Evolutionary conservation across 1,140 invertebrate species (phyloP), one percentile per base, ranked within the genome.

Genomic region (Daktulosphaira vitifoliae): DNA sequence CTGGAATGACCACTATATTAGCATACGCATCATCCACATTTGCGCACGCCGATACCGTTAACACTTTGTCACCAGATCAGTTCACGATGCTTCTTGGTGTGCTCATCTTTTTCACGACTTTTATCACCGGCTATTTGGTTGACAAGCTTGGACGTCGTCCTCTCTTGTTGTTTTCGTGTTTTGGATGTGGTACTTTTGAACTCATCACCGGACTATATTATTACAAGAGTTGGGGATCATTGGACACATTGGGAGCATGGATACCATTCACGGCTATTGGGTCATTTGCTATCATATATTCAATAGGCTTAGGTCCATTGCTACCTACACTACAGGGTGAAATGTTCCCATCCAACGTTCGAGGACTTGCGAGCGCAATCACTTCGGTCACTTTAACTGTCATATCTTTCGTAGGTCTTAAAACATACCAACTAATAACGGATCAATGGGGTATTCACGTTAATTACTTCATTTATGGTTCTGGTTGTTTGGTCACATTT

Each of bases 401-500:
- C 6, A 70, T 72, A 26, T 75, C 71, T 6, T 73, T 74, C 23
- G 64, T 72, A 6, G 53, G 72, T 18, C 73, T 78, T 0, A 75
- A 77, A 52, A 70, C 75, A 62, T 80, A 77, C 70, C 76, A 78
- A 72, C 75, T 78, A 70, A 44, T 72, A 39, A 69, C 65, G 20
- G 72, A 76, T n/a, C 46, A 70, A 1, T 76, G 82, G 25, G 81
- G 81, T 11, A 75, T 77, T 25, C 74, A 78, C 49, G 75, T 76
- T 29, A 78, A 80, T 3, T 84, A 84, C 11, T 93, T 93, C 73
- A 78, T 84, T 0, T 74, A 81, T 8, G 79, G 84, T 69, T 86
- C 84, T 23, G 69, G 83, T 0, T 46, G 83, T 2, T 80, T 84
- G 7, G 71, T 84, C 1, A 62, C 85, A 16, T 89, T 84, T 70